Evolutionary conservation across 2,797 vertebrate genomes (phyloP), one percentile per base, ranked within the genome.

Genomic region (Rhinella marina): DNA sequence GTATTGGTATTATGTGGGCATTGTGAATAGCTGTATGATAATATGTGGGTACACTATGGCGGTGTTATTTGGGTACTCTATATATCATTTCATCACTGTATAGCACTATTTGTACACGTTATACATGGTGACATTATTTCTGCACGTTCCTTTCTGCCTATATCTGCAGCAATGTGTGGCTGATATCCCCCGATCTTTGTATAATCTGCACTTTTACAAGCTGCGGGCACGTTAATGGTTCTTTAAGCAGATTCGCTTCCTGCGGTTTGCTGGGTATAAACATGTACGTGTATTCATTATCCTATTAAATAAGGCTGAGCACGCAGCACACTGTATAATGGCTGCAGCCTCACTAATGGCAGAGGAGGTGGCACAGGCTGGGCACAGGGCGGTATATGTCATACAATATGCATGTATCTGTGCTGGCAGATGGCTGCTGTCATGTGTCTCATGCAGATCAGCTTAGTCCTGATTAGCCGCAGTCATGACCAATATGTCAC

Each of bases 361-460:
- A 21, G 64, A 68, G 64, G 64, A 13, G 64, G 25, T 4, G n/a
- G 23, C 64, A 73, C 23, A 19, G 29, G 29, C 70, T 41, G 68
- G 66, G 68, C 5, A 50, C 1, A 52, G 3, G 2, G 73, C 73
- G 23, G 48, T 76, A 83, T 76, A 9, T 66, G 48, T 8, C 81
- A 27, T 70, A 23, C 17, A 83, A 83, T 68, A 83, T 83, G 50
- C 57, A 82, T 25, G 82, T 68, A 25, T 52, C 62, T 72, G 81
- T 59, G 50, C 13, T 52, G 73, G 66, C 68, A 84, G 82, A 84
- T 84, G 82, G 82, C 61, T 7, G 41, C 64, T 64, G 62, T 82
- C 82, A 56, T 56, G 23, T 83, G 81, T 27, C 29, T 29, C 52
- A 3, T 19, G 32, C 52, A 23, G 21, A 76, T 76, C 73, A 76